Percentiles rank a stretch among this genome's conserved stretches.
Conservation (phyloP, 2,797 vertebrate genomes). For the Enteromius fasciolatus region DNA sequence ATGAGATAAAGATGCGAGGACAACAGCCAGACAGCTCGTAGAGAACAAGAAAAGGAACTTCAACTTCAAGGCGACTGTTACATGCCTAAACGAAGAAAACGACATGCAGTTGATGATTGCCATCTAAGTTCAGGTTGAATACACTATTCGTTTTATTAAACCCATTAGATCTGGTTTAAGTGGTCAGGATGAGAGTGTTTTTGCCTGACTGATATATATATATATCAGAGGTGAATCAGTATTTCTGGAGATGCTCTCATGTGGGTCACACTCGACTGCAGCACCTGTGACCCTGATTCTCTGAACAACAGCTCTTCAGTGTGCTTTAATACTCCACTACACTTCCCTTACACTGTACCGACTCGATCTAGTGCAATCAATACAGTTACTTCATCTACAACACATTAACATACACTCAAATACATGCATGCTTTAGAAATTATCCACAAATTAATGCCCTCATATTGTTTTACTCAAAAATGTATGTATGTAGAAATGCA, state of each 20-base stretch:
- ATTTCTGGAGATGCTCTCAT: not conserved
- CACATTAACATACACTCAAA: not conserved
- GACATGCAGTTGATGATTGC: too few relatives aligned
- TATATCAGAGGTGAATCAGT: not conserved
- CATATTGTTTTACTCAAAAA: too few relatives aligned
- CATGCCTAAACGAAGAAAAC: too few relatives aligned
- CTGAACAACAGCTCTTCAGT: not conserved
- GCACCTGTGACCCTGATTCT: not conserved
- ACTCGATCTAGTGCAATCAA: not conserved
- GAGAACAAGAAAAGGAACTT: too few relatives aligned
- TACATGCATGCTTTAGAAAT: not conserved
- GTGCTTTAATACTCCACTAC: not conserved
- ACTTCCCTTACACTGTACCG: not conserved
- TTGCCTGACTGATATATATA: not conserved
- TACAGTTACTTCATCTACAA: not conserved
- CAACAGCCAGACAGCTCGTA: too few relatives aligned
- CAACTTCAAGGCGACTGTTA: too few relatives aligned
- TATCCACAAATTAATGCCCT: too few relatives aligned
- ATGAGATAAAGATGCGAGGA: too few relatives aligned
- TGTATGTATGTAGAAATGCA: too few relatives aligned
- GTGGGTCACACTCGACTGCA: not conserved
- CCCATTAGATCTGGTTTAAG: not conserved
- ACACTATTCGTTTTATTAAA: not conserved
- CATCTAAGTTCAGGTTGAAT: too few relatives aligned
- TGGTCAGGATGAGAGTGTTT: not conserved